Evolutionary conservation across 2,888 invertebrate species (phyloP).

Genomic region (Epinotia brunnichana): DNA sequence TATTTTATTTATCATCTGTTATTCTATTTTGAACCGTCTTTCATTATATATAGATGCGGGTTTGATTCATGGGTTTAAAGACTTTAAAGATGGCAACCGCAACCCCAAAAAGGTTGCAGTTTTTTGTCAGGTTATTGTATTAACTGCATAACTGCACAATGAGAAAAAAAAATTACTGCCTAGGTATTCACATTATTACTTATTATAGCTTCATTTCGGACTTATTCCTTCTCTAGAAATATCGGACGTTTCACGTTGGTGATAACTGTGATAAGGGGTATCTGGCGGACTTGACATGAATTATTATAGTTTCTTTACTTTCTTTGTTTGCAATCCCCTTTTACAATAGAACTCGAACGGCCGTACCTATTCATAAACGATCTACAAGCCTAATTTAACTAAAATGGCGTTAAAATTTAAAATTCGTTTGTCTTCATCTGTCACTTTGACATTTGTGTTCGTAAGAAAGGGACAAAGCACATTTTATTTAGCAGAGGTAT

Average conservation of each 20-base stretch:
- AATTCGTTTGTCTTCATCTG: too few relatives aligned
- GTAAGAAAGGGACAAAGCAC: too few relatives aligned
- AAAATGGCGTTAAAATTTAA: too few relatives aligned
- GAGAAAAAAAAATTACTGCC: not conserved
- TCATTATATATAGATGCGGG: not conserved
- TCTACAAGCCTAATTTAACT: too few relatives aligned
- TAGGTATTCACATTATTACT: too few relatives aligned
- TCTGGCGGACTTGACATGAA: not conserved
- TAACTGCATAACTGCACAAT: too few relatives aligned
- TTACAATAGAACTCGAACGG: too few relatives aligned
- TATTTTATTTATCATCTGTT: not conserved
- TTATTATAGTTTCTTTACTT: not conserved
- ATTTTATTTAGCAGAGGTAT: too few relatives aligned
- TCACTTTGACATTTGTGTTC: too few relatives aligned
- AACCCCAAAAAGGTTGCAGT: not conserved
- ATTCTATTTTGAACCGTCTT: constrained; percentile 10
- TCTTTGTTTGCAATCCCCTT: too few relatives aligned
- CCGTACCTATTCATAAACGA: too few relatives aligned
- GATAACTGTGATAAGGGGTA: not conserved
- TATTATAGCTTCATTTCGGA: not conserved
- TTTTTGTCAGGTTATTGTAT: too few relatives aligned
- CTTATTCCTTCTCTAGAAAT: not conserved
- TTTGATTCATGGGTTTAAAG: not conserved
- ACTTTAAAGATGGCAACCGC: not conserved
- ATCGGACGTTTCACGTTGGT: not conserved